A percentile compares a stretch with the other conserved stretches of the same genome.
Conservation (phyloP, 2,888 invertebrate species). For the Epistrophella euchroma region DNA sequence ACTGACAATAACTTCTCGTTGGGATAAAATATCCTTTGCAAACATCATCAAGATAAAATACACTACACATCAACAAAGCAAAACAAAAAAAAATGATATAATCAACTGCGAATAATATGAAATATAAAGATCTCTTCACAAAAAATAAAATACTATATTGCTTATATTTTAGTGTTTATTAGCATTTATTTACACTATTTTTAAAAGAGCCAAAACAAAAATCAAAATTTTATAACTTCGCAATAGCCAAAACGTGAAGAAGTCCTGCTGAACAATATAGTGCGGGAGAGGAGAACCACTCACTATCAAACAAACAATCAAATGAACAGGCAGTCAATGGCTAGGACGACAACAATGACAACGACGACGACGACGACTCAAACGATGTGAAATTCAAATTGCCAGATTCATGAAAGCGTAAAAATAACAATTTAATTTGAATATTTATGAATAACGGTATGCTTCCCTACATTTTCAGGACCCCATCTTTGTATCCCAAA, state of each 20-base stretch:
- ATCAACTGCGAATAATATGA: conserved; percentile 43
- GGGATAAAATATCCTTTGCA: conserved; percentile 17
- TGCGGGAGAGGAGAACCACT: conserved; percentile 9
- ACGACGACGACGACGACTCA: conserved; percentile 32
- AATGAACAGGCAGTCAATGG: conserved; percentile 56
- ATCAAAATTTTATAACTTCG: conserved; percentile 40
- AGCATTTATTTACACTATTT: conserved; percentile 52
- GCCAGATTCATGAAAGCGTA: conserved; percentile 72
- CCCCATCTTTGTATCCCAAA: conserved; percentile 16
- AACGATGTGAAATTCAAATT: conserved; percentile 74
- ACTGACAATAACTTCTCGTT: background rate
- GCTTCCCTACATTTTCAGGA: conserved; percentile 15
- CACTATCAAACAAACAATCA: conserved; percentile 63
- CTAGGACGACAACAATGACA: conserved; percentile 3
- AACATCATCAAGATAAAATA: conserved; percentile 33
- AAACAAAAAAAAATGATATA: conserved; percentile 29
- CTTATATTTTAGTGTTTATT: conserved; percentile 56
- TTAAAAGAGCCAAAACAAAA: conserved; percentile 28
- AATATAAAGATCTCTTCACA: conserved; percentile 31
- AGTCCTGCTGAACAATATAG: conserved; percentile 22
- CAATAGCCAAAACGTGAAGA: conserved; percentile 28
- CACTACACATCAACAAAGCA: conserved; percentile 4
- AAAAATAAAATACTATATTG: conserved; percentile 46
- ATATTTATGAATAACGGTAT: conserved; percentile 69
- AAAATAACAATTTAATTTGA: conserved; percentile 75